Base-by-base conservation (phyloP, 92 coral and sea anemone genomes). In the Galaxea fascicularis region DNA sequence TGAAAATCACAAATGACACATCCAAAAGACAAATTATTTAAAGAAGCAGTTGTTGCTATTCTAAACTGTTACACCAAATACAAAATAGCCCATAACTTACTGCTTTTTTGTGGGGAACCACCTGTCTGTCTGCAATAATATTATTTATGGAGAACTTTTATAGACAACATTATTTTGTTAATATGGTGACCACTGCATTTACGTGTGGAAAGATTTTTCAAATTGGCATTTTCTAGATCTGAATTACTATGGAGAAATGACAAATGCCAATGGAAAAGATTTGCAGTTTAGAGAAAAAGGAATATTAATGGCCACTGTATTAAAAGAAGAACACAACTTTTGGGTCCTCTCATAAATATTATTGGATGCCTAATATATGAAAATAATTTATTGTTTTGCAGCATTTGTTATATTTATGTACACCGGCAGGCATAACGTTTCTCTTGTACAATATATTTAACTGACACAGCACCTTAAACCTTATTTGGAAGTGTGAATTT, bases 1-100 rank as follows among this genome's bases (percentile, higher is more conserved):
- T 54, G 86, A 82, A 71, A 70, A 57, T 39, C 57, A 56, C 57
- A 25, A 82, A 60, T 82, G 54, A 82, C 13, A 77, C 41, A 63
- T 60, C 0, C n/a, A 4, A 67, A 4, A 22, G n/a, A 51, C 16
- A 16, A 10, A 57, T 39, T 30, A 79, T 16, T 60, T 64, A 54
- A 13, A 13, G 30, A 22, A 35, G 49, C 79, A 17, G 44, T 30
- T 28, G 16, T 28, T 11, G 63, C 79, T 57, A 12, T 10, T 65
- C 4, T 28, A 20, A 28, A 28, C n/a, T 45, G 20, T 45, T 29
- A 71, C 29, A 4, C 35, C 13, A 63, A 25, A 13, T 46, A 46
- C 51, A 46, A 46, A 27, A 28, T 60, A 11, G 25, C 10, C 9
- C 10, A 28, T 4, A 4, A 15, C 51, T 46, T 8, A 46, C 29